Conservation (phyloP, 2,888 invertebrate genomes). For the Hemithea aestivaria region DNA sequence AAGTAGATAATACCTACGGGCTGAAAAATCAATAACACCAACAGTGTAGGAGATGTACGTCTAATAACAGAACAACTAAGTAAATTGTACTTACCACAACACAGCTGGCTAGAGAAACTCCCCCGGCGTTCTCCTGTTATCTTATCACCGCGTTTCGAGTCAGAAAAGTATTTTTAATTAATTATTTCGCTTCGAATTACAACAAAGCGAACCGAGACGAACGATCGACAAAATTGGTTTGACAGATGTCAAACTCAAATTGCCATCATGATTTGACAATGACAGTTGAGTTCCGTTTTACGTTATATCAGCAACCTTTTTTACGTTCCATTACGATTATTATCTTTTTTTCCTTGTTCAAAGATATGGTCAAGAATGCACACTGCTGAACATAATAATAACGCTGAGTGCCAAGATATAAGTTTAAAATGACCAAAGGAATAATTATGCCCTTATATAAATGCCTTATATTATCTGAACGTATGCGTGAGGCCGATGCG, state of each 20-base stretch:
- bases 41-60: slow-evolving; percentile 19
- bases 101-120: slow-evolving; percentile 24
- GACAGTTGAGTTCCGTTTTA: slow-evolving; percentile 6
- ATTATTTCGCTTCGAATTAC: slow-evolving; percentile 43
- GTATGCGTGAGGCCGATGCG: too few species aligned
- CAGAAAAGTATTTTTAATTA: slow-evolving; percentile 42
- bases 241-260: slow-evolving; percentile 6
- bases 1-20: slow-evolving; percentile 24
- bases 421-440: too few species aligned
- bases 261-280: slow-evolving; percentile 4
- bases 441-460: too few species aligned
- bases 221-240: slow-evolving; percentile 30
- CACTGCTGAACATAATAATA: too few species aligned
- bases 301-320: neutral
- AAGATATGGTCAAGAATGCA: too few species aligned
- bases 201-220: slow-evolving; percentile 37
- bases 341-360: too few species aligned
- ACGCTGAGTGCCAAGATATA: too few species aligned
- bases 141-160: slow-evolving; percentile 28
- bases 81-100: slow-evolving; percentile 42
- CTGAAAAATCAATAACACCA: slow-evolving; percentile 50
- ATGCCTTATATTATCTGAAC: too few species aligned
- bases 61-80: slow-evolving; percentile 13
- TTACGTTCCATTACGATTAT: slow-evolving; percentile 1
- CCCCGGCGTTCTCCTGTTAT: slow-evolving; percentile 25